Percentiles rank a stretch among this genome's conserved stretches.
Conservation (phyloP, 2,888 invertebrate species). For the Disparrhopalites patrizii region DNA sequence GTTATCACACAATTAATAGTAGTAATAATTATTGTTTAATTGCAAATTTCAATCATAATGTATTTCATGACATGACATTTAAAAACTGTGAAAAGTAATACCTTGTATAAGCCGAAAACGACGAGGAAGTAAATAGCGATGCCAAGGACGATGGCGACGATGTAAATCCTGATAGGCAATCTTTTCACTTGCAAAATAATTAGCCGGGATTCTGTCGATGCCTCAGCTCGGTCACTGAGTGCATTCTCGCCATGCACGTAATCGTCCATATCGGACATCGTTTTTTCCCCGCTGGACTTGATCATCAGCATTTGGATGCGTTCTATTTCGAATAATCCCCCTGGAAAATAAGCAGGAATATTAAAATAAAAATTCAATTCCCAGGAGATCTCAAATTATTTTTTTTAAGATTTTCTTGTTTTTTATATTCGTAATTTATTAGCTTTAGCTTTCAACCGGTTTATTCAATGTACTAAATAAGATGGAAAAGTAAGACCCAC, state of each 20-base stretch:
- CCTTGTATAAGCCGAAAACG: constrained; percentile 2
- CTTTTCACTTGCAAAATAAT: too few relatives aligned
- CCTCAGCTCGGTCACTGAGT: constrained; percentile 1
- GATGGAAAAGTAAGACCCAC: neutral
- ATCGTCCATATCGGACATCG: neutral
- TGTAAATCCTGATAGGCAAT: constrained; percentile 10
- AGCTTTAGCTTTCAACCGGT: too few relatives aligned
- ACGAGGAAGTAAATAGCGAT: neutral
- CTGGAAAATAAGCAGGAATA: neutral
- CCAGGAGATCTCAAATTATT: neutral
- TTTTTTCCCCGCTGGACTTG: neutral
- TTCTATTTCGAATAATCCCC: constrained; percentile 10
- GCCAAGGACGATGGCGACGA: constrained; percentile 16
- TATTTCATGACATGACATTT: too few relatives aligned
- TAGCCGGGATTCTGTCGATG: too few relatives aligned
- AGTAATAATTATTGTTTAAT: neutral
- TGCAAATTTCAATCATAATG: too few relatives aligned
- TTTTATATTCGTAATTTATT: too few relatives aligned
- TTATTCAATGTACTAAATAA: neutral
- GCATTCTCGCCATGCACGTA: constrained; percentile 1
- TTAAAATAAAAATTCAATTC: neutral
- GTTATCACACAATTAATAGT: neutral
- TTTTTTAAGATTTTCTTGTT: too few relatives aligned
- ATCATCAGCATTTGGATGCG: constrained; percentile 2
- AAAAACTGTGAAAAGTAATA: too few relatives aligned